Base-by-base conservation (phyloP, 1,140 invertebrate species). In the Hylaeus volcanicus region DNA sequence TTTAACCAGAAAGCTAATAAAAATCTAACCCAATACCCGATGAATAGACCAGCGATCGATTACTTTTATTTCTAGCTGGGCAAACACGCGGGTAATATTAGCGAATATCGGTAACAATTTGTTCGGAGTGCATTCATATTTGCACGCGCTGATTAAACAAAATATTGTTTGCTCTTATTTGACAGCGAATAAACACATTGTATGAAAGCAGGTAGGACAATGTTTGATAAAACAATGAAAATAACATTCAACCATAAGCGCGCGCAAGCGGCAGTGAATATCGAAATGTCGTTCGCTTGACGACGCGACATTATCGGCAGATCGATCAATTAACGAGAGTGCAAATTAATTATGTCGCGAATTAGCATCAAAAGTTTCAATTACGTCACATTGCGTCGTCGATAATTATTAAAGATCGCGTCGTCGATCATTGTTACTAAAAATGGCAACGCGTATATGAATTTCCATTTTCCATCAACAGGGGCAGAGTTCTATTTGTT, bases 111-210 rank as follows among this genome's bases (percentile, higher is more conserved):
- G 48, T 71, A 78, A 71, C 58, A 64, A 51, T 43, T 55, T 39
- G 61, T 43, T 64, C 61, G 5, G 41, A 43, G 39, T 64, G 39
- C 37, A 64, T 64, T 43, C 61, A 53, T 65, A 74, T 60, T 48
- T 12, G 4, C 26, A 39, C 37, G 39, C 69, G 60, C 37, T 74
- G 77, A 74, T 79, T 79, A 79, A 73, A 79, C 69, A 70, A 79
- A 79, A 79, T 70, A 79, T 55, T 79, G 77, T 74, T 79, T 79
- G 61, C 60, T 74, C 70, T 74, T 73, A 79, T 79, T 79, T 74
- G 77, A 79, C 70, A 56, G 77, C 41, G 11, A n/a, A 51, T 11
- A 79, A 79, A 79, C 74, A 79, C 65, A 79, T 79, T 79, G 77
- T 51, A 48, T 41, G 51, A 60, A 65, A 73, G 70, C 77, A 26